phyloP scores from a whole-genome alignment of 2,888 invertebrate species.

The Cenopis cana region DNA sequence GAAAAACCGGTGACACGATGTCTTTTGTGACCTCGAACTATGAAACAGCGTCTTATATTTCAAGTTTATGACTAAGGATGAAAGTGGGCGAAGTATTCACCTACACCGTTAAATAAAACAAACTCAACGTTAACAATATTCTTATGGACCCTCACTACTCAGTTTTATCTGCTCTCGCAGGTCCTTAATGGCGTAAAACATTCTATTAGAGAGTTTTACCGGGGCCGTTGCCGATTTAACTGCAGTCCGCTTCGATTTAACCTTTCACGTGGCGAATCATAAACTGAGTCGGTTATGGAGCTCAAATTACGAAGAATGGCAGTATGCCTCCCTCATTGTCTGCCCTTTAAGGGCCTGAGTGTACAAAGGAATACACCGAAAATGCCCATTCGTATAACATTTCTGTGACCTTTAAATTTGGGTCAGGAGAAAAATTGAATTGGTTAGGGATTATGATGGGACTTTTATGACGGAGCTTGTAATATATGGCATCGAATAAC shows the following conservation, averaged over 20 bases:
- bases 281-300: conserved; percentile 78
- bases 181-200: conserved; percentile 41
- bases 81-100: not conserved
- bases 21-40: not conserved
- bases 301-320: conserved; percentile 79
- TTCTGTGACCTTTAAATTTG: conserved; percentile 75
- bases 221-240: conserved; percentile 70
- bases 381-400: conserved; percentile 78
- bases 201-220: conserved; percentile 42
- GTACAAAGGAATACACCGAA: conserved; percentile 75
- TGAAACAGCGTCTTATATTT: conserved; percentile 1
- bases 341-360: conserved; percentile 76
- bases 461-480: conserved; percentile 39
- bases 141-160: conserved; percentile 36
- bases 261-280: conserved; percentile 79
- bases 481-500: conserved; percentile 44
- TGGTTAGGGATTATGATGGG: conserved; percentile 43
- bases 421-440: conserved; percentile 66
- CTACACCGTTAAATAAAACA: conserved; percentile 29
- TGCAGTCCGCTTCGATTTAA: conserved; percentile 73
- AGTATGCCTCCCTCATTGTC: conserved; percentile 74
- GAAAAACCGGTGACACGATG: not conserved
- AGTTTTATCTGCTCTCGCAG: conserved; percentile 25
- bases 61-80: conserved; percentile 5
- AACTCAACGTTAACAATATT: conserved; percentile 36